These are phyloP conservation scores for Arvicanthis niloticus DNA, from an alignment of 2,113 vertebrate species.

Conservation along the genomic window DNA sequence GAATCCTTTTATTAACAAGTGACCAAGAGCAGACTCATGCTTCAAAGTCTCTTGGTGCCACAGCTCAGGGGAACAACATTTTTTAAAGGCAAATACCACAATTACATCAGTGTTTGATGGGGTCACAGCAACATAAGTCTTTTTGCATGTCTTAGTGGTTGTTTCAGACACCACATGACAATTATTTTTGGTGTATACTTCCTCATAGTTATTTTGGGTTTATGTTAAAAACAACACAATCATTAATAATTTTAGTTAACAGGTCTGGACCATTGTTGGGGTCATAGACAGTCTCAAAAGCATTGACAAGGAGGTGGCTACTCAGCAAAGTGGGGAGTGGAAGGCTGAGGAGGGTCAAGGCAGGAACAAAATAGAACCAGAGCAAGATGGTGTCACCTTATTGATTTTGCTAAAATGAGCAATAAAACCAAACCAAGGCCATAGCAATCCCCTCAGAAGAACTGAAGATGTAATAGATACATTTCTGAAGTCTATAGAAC, in stretches of 20 bases:
- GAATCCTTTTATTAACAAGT: not conserved
- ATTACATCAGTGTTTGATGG: not conserved
- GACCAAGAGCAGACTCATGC: not conserved
- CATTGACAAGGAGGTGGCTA: not conserved
- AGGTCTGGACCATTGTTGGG: not conserved
- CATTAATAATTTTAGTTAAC: not conserved
- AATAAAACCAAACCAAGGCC: not conserved
- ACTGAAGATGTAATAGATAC: not conserved
- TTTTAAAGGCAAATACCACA: not conserved
- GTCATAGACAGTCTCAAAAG: not conserved
- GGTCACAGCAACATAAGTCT: not conserved
- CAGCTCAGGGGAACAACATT: no score
- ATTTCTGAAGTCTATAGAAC: not conserved
- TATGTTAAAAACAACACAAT: not conserved
- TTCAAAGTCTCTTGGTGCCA: not conserved
- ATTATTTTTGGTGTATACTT: not conserved
- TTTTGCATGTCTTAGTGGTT: not conserved
- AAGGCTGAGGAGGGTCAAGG: not conserved
- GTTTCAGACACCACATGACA: not conserved
- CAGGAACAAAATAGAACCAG: not conserved
- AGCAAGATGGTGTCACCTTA: not conserved
- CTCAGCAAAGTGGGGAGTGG: rapidly evolving
- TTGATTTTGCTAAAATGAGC: not conserved
- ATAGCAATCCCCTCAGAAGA: not conserved
- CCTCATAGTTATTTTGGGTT: not conserved